phyloP scores from a whole-genome alignment of 1,140 invertebrate species.

The Saccostrea glomerata region DNA sequence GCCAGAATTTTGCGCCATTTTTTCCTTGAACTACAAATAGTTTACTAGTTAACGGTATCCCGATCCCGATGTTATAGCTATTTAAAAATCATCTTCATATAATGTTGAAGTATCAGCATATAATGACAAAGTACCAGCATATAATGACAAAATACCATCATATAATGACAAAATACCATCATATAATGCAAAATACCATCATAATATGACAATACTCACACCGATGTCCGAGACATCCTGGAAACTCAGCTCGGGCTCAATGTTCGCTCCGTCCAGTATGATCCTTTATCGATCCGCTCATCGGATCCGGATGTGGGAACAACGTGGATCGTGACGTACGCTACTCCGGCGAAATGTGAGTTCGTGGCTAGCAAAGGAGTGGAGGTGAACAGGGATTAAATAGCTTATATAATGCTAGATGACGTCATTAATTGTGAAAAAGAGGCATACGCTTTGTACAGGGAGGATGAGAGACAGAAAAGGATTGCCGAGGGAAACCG shows the following conservation, averaged over 20 bases:
- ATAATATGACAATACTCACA: conserved; percentile 27
- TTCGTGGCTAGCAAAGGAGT: conserved; percentile 39
- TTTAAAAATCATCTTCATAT: too few species aligned
- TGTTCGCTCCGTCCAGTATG: conserved; percentile 43
- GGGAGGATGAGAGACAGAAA: not conserved
- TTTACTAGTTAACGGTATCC: too few species aligned
- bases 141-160: too few species aligned
- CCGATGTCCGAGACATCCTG: conserved; percentile 28
- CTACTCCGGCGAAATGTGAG: conserved; percentile 24
- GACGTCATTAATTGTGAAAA: conserved; percentile 42
- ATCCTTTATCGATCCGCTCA: conserved; percentile 44
- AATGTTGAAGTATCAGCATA: too few species aligned
- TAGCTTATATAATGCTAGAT: conserved; percentile 43
- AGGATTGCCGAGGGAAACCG: not conserved
- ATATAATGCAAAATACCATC: too few species aligned
- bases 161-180: too few species aligned
- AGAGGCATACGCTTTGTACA: conserved; percentile 42
- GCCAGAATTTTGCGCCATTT: too few species aligned
- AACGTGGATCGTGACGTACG: conserved; percentile 46
- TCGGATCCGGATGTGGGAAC: conserved; percentile 26
- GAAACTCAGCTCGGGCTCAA: conserved; percentile 43
- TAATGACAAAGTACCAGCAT: too few species aligned
- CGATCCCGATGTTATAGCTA: too few species aligned
- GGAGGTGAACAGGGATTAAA: conserved; percentile 44
- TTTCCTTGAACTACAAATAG: too few species aligned